Evolutionary conservation across 2,888 invertebrate genomes (phyloP).

Genomic region (Metopia argyrocephala): DNA sequence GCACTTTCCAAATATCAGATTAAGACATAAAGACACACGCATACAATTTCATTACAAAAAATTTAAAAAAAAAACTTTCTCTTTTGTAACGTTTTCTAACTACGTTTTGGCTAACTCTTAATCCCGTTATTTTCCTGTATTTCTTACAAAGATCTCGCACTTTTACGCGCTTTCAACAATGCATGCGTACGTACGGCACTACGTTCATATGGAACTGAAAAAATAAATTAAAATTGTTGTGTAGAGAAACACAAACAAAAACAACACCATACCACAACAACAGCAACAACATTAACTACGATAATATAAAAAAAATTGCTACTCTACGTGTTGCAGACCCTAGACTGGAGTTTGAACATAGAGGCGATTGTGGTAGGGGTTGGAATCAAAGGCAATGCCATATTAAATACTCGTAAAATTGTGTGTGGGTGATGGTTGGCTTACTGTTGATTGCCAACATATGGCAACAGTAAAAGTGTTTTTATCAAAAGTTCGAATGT

Average conservation of each 20-base stretch:
- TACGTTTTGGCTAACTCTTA: not conserved
- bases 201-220: constrained; percentile 72
- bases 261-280: not conserved
- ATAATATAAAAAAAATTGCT: constrained; percentile 3
- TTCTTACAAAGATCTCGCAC: constrained; percentile 17
- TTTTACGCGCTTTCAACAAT: constrained; percentile 61
- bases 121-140: constrained; percentile 5
- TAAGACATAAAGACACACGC: not conserved
- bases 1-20: not conserved
- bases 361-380: not conserved
- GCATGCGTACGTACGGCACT: constrained; percentile 67
- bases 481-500: constrained; percentile 49
- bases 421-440: constrained; percentile 27
- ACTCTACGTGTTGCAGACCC: constrained; percentile 35
- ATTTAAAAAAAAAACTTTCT: constrained; percentile 22
- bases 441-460: constrained; percentile 52
- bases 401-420: not conserved
- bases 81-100: constrained; percentile 1
- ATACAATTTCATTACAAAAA: constrained; percentile 21
- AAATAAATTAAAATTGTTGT: constrained; percentile 57
- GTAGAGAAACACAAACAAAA: constrained; percentile 32
- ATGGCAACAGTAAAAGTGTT: constrained; percentile 57
- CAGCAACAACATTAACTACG: not conserved
- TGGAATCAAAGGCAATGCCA: not conserved
- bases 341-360: constrained; percentile 22